Evolutionary conservation across 2,888 invertebrate genomes (phyloP), one percentile per base, ranked within the genome.

Genomic region (Drosophila merina): DNA sequence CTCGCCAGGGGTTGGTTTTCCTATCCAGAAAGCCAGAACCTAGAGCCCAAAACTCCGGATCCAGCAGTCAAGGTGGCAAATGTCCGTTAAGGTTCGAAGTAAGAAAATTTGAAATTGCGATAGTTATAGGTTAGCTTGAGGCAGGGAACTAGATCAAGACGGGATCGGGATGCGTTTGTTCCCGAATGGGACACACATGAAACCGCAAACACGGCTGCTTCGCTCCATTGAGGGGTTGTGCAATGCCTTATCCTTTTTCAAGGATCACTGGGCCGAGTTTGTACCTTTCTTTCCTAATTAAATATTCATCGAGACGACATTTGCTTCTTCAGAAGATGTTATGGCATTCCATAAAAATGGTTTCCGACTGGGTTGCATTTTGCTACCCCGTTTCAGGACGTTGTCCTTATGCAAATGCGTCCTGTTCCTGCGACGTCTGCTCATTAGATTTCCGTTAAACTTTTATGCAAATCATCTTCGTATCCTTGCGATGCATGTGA

Each of bases 231-330:
- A 73, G 67, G 86, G 81, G 86, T 84, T 86, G 67, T 25, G 58
- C 48, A 48, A 30, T 54, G 69, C 72, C 60, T 72, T 78, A 74
- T 84, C 72, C 77, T 70, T 72, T 72, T 70, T 63, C 47, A 71
- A 76, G 86, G 74, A 86, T 79, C 77, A 60, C 58, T 47, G 63
- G 52, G 31, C 67, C 31, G 33, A 48, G 57, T 68, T 50, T 57
- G 48, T 66, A 45, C 42, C 6, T 57, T 58, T 49, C 38, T 57
- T 75, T 63, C 88, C 88, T 90, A 88, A 90, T 89, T 89, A 89
- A 86, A 90, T 89, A 89, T 89, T 90, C 89, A 89, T 89, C 83
- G 82, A 81, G 83, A 79, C 88, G 86, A 89, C 88, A 89, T 89
- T 89, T 89, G 80, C 60, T 48, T 40, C 57, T 51, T 64, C 74